Conservation (phyloP, 2,797 vertebrate genomes). For the Falco rusticolus region DNA sequence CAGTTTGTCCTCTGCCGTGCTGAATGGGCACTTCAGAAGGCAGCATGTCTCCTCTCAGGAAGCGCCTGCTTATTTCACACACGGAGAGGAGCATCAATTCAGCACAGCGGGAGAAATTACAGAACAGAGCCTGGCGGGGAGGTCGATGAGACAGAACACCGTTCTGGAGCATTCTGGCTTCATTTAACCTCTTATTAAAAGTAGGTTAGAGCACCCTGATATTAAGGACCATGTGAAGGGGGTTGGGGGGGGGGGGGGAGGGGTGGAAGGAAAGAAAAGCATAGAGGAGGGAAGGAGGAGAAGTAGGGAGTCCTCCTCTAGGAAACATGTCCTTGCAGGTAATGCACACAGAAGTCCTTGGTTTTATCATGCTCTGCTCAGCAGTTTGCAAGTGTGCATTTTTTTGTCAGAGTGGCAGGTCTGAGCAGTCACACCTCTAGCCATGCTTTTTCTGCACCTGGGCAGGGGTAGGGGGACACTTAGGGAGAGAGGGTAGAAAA, state of each 20-base stretch:
- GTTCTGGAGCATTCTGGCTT: conserved; percentile 50
- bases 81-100: not conserved
- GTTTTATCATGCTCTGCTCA: not conserved
- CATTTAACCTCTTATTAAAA: conserved; percentile 66
- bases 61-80: conserved; percentile 18
- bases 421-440: not conserved
- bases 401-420: not conserved
- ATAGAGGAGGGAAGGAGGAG: not conserved
- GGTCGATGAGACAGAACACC: conserved; percentile 39
- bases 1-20: conserved; percentile 1
- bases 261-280: not conserved
- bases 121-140: conserved; percentile 35
- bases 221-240: not conserved
- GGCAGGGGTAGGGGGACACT: accelerated
- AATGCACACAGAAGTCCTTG: not conserved
- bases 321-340: not conserved
- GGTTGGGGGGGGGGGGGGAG: not conserved
- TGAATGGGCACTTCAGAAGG: conserved; percentile 26
- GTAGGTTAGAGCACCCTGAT: conserved; percentile 6
- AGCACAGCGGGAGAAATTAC: conserved; percentile 30
- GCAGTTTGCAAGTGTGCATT: not conserved
- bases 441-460: not conserved
- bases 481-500: not conserved
- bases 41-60: not conserved
- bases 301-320: not conserved